Evolutionary conservation across 2,888 invertebrate species (phyloP), one percentile per base, ranked within the genome.

Genomic region (Ophraella communa): DNA sequence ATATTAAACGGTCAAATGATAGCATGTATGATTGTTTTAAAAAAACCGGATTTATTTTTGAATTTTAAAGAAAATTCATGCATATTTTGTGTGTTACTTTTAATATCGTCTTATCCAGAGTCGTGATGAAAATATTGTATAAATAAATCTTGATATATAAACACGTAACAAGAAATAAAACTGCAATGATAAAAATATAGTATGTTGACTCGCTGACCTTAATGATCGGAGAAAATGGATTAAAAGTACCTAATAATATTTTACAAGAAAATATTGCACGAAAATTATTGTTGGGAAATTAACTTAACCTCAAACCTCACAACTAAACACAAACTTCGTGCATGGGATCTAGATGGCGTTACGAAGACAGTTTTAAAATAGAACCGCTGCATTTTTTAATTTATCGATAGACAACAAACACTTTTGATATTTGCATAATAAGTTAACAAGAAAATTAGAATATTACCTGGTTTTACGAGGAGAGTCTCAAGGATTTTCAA

Each of bases 401-500:
- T n/a, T n/a, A n/a, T n/a, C n/a, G n/a, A n/a, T n/a, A n/a, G n/a
- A n/a, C n/a, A n/a, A n/a, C n/a, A n/a, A n/a, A n/a, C n/a, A n/a
- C n/a, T n/a, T n/a, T n/a, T n/a, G n/a, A n/a, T 39, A 17, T 39
- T 39, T 39, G 8, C 14, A 39, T 7, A 39, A 7, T 17, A 3
- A 17, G 39, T 39, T 30, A 30, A 30, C 30, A 30, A 30, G 11
- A 30, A 30, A 30, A 30, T 30, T 30, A 10, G 30, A 3, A 10
- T 39, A 39, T 39, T 39, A 7, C 39, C 39, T 39, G 14, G 17
- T 39, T 39, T 39, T n/a, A n/a, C n/a, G n/a, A 39, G 14, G 17
- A 45, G 8, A 47, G 47, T 51, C 39, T 54, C 54, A 54, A 54
- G 54, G 39, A 23, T 5, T 23, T 23, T 11, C 1, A 47, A n/a